phyloP scores from a whole-genome alignment of 2,113 vertebrate species.

The Monopterus albus region DNA sequence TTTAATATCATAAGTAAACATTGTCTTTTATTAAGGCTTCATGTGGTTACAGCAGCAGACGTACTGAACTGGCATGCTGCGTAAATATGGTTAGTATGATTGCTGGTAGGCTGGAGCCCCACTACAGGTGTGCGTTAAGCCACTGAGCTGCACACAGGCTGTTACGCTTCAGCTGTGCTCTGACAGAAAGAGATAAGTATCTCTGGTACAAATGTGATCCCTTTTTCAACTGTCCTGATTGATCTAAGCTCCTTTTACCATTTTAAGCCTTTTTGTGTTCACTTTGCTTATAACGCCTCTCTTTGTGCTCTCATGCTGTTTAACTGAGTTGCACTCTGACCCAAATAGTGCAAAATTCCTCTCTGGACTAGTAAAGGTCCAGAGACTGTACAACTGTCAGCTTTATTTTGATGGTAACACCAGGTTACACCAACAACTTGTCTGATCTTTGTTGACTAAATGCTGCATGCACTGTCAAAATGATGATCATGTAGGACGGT shows the following conservation, averaged over 20 bases:
- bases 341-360: conserved; percentile 64
- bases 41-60: conserved; percentile 32
- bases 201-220: conserved; percentile 77
- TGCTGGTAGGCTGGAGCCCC: conserved; percentile 69
- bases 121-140: conserved; percentile 80
- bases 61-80: conserved; percentile 49
- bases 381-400: conserved; percentile 13
- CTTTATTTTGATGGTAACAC: conserved; percentile 29
- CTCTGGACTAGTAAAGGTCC: conserved; percentile 15
- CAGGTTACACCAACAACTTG: conserved; percentile 46
- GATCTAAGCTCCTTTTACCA: conserved; percentile 81
- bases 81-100: conserved; percentile 77
- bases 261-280: conserved; percentile 82
- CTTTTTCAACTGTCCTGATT: conserved; percentile 81
- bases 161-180: conserved; percentile 71
- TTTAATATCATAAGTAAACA: conserved; percentile 21
- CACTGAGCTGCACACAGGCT: conserved; percentile 76
- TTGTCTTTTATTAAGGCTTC: conserved; percentile 39
- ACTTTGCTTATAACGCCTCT: conserved; percentile 75
- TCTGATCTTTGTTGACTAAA: conserved; percentile 21
- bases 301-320: conserved; percentile 67
- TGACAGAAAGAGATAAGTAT: conserved; percentile 79
- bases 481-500: conserved; percentile 32
- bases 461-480: conserved; percentile 41
- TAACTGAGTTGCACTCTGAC: conserved; percentile 64